phyloP scores from a whole-genome alignment of 2,797 vertebrate species.

The Meda fulgida region DNA sequence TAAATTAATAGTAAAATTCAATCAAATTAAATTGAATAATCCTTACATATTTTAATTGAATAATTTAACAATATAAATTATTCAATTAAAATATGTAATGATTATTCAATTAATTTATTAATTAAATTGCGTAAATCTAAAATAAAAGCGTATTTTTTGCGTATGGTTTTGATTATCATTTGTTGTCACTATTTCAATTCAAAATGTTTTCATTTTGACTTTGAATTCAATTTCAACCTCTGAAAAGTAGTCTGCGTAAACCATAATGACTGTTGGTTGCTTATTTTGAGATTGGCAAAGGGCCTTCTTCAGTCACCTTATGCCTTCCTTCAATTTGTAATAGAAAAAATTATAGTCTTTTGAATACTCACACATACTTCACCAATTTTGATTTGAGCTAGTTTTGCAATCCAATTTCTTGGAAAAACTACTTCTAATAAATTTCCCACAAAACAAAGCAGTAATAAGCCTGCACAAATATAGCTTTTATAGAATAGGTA shows the following conservation, averaged over 20 bases:
- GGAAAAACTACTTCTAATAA: background rate
- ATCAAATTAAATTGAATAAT: too few relatives aligned
- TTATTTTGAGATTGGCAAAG: background rate
- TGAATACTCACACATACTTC: constrained; percentile 8
- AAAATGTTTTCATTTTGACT: background rate
- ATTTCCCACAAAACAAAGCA: background rate
- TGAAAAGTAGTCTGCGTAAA: background rate
- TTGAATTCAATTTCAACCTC: background rate
- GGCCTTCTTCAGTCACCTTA: background rate
- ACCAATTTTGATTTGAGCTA: background rate
- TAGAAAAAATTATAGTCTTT: background rate
- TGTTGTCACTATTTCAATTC: background rate
- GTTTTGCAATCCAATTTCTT: constrained; percentile 1
- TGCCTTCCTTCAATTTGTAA: background rate
- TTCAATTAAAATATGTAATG: too few relatives aligned
- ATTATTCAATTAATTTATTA: too few relatives aligned
- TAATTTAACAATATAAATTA: too few relatives aligned
- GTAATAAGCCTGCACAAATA: background rate
- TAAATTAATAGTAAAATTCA: too few relatives aligned
- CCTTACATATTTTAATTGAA: too few relatives aligned
- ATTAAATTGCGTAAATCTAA: too few relatives aligned
- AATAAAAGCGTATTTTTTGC: too few relatives aligned
- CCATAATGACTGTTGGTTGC: background rate
- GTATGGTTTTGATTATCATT: background rate
- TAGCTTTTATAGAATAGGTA: constrained; percentile 9